Conservation (phyloP, 2,888 invertebrate species). For the Tolmerus cingulatus region DNA sequence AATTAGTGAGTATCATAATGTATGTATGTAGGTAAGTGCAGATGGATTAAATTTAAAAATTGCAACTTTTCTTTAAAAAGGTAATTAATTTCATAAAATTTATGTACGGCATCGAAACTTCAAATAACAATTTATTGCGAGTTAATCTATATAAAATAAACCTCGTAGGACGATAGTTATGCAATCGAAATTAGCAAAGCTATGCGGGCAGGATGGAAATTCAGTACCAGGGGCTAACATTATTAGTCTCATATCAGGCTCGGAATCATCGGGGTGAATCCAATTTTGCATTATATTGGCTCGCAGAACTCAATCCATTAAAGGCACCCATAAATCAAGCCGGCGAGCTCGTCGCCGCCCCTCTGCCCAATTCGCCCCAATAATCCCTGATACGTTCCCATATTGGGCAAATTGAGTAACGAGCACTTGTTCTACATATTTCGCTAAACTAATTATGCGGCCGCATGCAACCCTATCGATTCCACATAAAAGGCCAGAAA, state of each 20-base stretch:
- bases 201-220: neutral
- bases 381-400: neutral
- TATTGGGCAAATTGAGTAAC: slow-evolving; percentile 8
- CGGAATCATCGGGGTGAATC: neutral
- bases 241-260: neutral
- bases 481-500: neutral
- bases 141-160: neutral
- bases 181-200: neutral
- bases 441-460: slow-evolving; percentile 2
- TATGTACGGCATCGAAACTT: neutral
- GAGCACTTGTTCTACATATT: slow-evolving; percentile 16
- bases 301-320: neutral
- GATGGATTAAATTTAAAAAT: too few species aligned
- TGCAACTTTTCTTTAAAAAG: too few species aligned
- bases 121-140: neutral
- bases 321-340: slow-evolving; percentile 13
- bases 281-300: neutral
- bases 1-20: too few species aligned
- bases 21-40: too few species aligned
- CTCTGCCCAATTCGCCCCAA: neutral
- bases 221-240: neutral
- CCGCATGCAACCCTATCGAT: slow-evolving; percentile 24
- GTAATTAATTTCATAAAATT: too few species aligned
- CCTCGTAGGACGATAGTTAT: neutral
- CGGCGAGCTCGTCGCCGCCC: neutral